Base-by-base conservation (phyloP, 2,888 invertebrate species). In the Pheosia gnoma region DNA sequence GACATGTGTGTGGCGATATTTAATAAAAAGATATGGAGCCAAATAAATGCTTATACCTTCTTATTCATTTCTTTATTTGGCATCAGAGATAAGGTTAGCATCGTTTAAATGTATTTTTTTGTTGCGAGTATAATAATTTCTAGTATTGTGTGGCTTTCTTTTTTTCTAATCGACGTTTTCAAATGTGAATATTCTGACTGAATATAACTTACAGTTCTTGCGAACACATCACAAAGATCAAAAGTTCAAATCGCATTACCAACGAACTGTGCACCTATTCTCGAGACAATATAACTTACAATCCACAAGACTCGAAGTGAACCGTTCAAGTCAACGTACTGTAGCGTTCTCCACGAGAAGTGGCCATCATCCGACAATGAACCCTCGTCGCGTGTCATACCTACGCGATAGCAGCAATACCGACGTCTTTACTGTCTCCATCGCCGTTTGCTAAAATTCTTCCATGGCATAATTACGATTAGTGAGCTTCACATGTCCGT, bases 391-490 rank as follows among this genome's bases (percentile, higher is more conserved):
- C 80, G 78, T 80, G 75, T 77, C 67, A 65, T 67, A 66, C 25
- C 25, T 13, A 37, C 71, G 59, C 60, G 75, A 81, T 77, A 72
- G 74, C 62, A 71, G 78, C 80, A 78, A 84, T 87, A 76, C 84
- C 86, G 87, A 81, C 86, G 89, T 89, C 87, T 89, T 86, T 89
- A 90, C 84, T 87, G 84, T 83, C 75, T 65, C 64, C 66, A 54
- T 51, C 64, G 67, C 67, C 70, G 69, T 74, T 78, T 74, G 77
- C 78, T 78, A 77, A 81, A 80, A 77, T 70, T 74, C 64, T 63
- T 60, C 73, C 65, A 25, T 66, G 68, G 65, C 70, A 70, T 61
- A 63, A 70, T 73, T 74, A 70, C 70, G 62, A 72, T 65, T 62
- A 67, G 68, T 39, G 43, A 60, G 60, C 68, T 68, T 66, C 63